These are phyloP conservation scores for Punctoribates punctum DNA, from an alignment of 2,888 invertebrate genomes.

Conservation along the genomic window DNA sequence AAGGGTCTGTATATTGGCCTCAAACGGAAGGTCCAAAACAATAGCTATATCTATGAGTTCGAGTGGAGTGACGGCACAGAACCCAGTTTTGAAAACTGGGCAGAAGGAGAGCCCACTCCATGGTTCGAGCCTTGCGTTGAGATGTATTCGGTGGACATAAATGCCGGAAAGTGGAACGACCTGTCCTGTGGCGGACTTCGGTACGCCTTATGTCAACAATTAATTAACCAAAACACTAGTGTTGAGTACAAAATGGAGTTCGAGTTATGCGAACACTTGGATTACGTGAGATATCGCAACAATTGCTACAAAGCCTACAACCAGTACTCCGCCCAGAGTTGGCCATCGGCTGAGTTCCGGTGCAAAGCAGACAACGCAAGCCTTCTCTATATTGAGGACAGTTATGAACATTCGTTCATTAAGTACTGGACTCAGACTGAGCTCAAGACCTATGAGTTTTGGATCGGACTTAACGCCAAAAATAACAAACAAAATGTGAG, in stretches of 20 bases:
- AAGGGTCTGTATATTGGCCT: slow-evolving; percentile 4
- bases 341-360: neutral
- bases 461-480: neutral
- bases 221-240: neutral
- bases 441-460: neutral
- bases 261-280: neutral
- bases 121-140: slow-evolving; percentile 1
- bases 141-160: neutral
- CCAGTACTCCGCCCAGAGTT: neutral
- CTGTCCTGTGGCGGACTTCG: neutral
- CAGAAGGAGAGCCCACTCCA: neutral
- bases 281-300: neutral
- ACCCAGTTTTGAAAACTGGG: neutral
- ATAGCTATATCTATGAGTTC: neutral
- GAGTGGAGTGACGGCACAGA: neutral
- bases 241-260: neutral
- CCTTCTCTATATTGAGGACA: neutral
- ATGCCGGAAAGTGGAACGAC: neutral
- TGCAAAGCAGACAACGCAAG: neutral
- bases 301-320: slow-evolving; percentile 12
- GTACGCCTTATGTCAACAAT: neutral
- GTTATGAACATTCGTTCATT: neutral
- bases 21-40: neutral
- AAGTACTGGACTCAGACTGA: neutral
- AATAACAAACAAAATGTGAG: neutral